Evolutionary conservation across 2,797 vertebrate genomes (phyloP), one percentile per base, ranked within the genome.

Genomic region (Oreortyx pictus): DNA sequence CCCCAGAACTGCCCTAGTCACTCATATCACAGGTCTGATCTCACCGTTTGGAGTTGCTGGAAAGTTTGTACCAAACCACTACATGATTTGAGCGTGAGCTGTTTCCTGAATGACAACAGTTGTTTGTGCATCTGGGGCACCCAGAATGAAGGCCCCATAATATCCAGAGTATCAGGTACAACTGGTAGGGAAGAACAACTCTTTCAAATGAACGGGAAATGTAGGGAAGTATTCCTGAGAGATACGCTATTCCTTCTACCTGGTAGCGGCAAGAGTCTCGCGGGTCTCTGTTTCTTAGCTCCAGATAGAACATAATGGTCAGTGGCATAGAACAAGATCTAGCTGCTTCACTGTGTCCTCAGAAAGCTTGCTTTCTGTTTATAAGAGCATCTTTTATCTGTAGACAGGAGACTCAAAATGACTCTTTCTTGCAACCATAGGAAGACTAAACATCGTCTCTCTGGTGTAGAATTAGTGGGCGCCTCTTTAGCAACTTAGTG

Each of bases 241-340:
- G 33, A 12, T 20, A 41, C 1, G 1, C 11, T 56, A 1, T 77
- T 76, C 74, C 18, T 16, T 6, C 5, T 65, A 0, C 29, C 83
- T 13, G 6, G 4, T 33, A 49, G 4, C 23, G 52, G 2, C 73
- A 44, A 7, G 46, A 43, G 11, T 56, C 19, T 46, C 8, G 20
- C 17, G 43, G 17, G 22, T 61, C 54, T 80, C 3, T 5, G 27
- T n/a, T 78, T 57, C n/a, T 64, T 74, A 33, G 13, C 46, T 77
- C 33, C 46, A 56, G 50, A 60, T 1, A 67, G 44, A 72, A 52
- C 7, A 29, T 75, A 82, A 43, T 59, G 79, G 29, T 71, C 60
- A 37, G 15, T 80, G 66, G 62, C 31, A 8, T 25, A 14, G 12
- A 54, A 25, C 12, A 22, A 22, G 3, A 7, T 37, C 5, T 79